phyloP scores from a whole-genome alignment of 2,113 vertebrate genomes.

The Marcusenius ussheri region DNA sequence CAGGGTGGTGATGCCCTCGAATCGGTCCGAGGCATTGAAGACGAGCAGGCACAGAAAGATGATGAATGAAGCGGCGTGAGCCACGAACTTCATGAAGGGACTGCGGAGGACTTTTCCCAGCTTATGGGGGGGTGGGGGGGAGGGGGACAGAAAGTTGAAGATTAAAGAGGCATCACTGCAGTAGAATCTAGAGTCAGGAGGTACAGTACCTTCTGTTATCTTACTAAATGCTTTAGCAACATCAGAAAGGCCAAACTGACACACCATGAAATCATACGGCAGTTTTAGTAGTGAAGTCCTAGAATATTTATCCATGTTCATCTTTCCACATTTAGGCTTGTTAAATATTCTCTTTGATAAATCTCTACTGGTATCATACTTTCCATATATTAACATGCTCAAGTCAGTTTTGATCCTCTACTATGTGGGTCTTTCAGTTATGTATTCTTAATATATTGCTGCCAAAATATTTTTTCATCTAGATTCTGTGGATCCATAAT shows the following conservation, averaged over 20 bases:
- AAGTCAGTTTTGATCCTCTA: background rate
- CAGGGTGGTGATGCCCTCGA: slow-evolving; percentile 72
- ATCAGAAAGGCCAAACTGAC: background rate
- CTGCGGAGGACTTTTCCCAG: slow-evolving; percentile 76
- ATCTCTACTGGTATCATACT: background rate
- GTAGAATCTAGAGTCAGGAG: background rate
- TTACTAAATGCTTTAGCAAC: background rate
- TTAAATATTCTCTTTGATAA: slow-evolving; percentile 2
- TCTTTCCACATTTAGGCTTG: background rate
- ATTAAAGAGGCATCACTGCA: background rate
- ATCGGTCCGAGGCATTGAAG: slow-evolving; percentile 81
- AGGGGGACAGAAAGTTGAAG: background rate
- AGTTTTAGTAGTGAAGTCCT: background rate
- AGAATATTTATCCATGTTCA: background rate
- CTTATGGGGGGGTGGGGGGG: slow-evolving; percentile 40
- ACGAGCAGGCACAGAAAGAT: slow-evolving; percentile 82
- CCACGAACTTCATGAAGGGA: slow-evolving; percentile 87
- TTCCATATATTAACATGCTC: background rate
- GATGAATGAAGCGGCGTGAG: slow-evolving; percentile 81
- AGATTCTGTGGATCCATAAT: background rate
- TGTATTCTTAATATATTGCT: background rate
- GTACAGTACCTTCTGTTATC: background rate
- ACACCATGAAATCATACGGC: background rate
- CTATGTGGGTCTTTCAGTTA: background rate
- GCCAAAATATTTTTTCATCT: slow-evolving; percentile 1